Evolutionary conservation across 2,888 invertebrate genomes (phyloP).

Genomic region (Phaedon cochleariae): DNA sequence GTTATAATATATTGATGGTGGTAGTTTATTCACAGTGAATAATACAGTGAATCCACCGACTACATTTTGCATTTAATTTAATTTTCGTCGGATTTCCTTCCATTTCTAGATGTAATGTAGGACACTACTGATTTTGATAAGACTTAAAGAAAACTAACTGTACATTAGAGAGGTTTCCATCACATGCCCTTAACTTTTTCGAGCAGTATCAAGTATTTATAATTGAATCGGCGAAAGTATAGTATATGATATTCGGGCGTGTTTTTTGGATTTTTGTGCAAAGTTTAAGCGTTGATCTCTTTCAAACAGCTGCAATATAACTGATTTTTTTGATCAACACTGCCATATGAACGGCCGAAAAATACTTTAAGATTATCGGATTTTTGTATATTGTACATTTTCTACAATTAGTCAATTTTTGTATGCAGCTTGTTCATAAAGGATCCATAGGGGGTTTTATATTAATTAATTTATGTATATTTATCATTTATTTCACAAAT

Average conservation of each 20-base stretch:
- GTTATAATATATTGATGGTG: too few relatives aligned
- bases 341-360: conserved; percentile 49
- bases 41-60: too few relatives aligned
- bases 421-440: conserved; percentile 36
- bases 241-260: conserved; percentile 12
- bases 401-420: conserved; percentile 37
- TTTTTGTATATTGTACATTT: conserved; percentile 46
- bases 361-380: conserved; percentile 35
- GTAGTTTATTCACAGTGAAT: too few relatives aligned
- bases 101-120: not conserved
- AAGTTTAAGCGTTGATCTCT: conserved; percentile 45
- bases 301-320: conserved; percentile 47
- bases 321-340: conserved; percentile 45
- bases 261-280: conserved; percentile 17
- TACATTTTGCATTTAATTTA: too few relatives aligned
- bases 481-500: conserved; percentile 28
- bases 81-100: not conserved
- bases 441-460: conserved; percentile 23
- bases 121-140: not conserved
- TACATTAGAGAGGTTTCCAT: not conserved
- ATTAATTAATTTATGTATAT: conserved; percentile 32
- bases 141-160: not conserved
- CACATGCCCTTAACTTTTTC: conserved; percentile 16
- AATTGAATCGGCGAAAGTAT: conserved; percentile 13
- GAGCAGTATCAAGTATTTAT: conserved; percentile 19